Conservation (phyloP, 1,140 invertebrate genomes). For the Heliothis subflexa region DNA sequence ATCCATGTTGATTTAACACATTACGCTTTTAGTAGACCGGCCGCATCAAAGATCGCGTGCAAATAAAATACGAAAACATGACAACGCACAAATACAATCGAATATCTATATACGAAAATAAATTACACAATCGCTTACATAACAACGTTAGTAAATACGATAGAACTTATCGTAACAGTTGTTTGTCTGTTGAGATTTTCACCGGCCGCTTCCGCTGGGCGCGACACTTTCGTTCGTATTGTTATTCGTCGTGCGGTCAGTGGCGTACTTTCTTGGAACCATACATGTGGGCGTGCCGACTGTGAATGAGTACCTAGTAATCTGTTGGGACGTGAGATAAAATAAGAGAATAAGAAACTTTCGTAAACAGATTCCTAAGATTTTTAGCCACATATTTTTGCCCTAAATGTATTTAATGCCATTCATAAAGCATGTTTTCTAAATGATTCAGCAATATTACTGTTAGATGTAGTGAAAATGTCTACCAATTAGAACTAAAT, state of each 20-base stretch:
- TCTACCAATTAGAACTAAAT: not conserved
- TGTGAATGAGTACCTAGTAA: constrained; percentile 1
- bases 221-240: constrained; percentile 64
- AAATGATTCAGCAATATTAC: not conserved
- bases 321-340: constrained; percentile 20
- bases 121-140: constrained; percentile 20
- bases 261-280: constrained; percentile 63
- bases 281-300: constrained; percentile 26
- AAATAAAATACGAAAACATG: constrained; percentile 9
- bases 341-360: not conserved
- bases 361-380: not conserved
- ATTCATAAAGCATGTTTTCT: not conserved
- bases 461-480: not conserved
- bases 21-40: not conserved
- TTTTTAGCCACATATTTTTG: not conserved
- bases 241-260: constrained; percentile 59
- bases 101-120: constrained; percentile 20
- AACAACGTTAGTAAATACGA: constrained; percentile 30
- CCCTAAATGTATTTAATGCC: too few relatives aligned
- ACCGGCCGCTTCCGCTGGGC: constrained; percentile 61
- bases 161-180: constrained; percentile 38
- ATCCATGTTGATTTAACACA: too few relatives aligned
- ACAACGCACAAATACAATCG: constrained; percentile 7
- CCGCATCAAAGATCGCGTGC: not conserved
- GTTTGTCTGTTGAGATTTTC: constrained; percentile 50